These are phyloP conservation scores for Lycaon pictus DNA, from an alignment of 2,113 vertebrate genomes.

Conservation along the genomic window DNA sequence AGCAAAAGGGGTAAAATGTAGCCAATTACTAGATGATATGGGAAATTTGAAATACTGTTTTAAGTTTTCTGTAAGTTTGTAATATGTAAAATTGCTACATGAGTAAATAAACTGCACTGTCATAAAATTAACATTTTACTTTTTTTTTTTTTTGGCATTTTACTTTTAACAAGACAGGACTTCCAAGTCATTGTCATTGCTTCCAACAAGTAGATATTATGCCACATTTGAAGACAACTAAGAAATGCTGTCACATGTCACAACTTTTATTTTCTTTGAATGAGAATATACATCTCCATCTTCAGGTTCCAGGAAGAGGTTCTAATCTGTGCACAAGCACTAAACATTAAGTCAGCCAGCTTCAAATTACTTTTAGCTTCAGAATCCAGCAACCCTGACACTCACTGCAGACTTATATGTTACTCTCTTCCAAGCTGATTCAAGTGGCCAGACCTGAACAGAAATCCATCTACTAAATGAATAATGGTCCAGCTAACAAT, in stretches of 20 bases:
- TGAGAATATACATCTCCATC: not conserved
- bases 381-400: not conserved
- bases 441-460: not conserved
- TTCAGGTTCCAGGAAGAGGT: not conserved
- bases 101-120: not conserved
- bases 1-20: slow-evolving; percentile 11
- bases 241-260: not conserved
- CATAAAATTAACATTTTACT: slow-evolving; percentile 40
- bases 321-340: slow-evolving; percentile 37
- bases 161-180: slow-evolving; percentile 16
- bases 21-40: not conserved
- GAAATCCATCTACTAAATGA: slow-evolving; percentile 47
- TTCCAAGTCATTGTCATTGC: not conserved
- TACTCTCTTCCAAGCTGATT: slow-evolving; percentile 12
- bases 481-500: not conserved
- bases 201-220: slow-evolving; percentile 6
- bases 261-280: slow-evolving; percentile 57
- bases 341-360: slow-evolving; percentile 40
- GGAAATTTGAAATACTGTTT: not conserved
- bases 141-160: slow-evolving; percentile 53
- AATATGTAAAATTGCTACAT: slow-evolving; percentile 23
- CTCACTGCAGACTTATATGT: not conserved
- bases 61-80: slow-evolving; percentile 55
- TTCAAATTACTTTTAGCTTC: slow-evolving; percentile 54
- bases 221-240: not conserved